Base-by-base conservation (phyloP, 2,113 vertebrate species). In the Mastomys natalensis region DNA sequence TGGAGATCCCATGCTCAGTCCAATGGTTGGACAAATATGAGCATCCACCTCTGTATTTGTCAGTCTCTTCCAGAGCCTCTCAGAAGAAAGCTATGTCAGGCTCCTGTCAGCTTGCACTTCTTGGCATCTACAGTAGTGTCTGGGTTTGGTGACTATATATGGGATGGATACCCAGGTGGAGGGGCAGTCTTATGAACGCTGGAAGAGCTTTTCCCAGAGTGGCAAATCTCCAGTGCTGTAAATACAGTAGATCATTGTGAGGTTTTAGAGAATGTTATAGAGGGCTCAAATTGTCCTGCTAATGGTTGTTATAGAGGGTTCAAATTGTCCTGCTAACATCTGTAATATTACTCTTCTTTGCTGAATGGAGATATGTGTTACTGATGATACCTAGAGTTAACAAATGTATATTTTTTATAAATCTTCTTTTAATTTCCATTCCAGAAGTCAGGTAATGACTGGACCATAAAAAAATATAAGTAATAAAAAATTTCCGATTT, bases 231-330 rank as follows among this genome's bases (percentile, higher is more conserved):
- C 8, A 11, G 4, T 73, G 5, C 29, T 40, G 0, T 22, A 45
- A 91, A 26, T 1, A 64, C 3, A 77, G 21, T 60, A 58, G 26
- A 88, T 60, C 15, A n/a, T 2, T 26, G 0, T 78, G 22, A 2
- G 55, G 2, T 37, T 3, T 53, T 55, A 0, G 6, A 3, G 4
- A 10, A 45, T 58, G 1, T 6, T 24, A 3, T 12, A 55, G 60
- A 78, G 37, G 5, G 37, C 82, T 13, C 12, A 45, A 7, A 26
- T 72, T 11, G 2, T 37, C 22, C 89, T 77, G 29, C 5, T 4
- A 64, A 51, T n/a, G n/a, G n/a, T n/a, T 58, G 1, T 6, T 24
- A 3, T 12, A 55, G 60, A 78, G 37, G 5, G 37, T 86, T 13
- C 12, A 45, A 7, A 26, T 72, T 11, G 2, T 37, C 22, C 89